Evolutionary conservation across 2,888 invertebrate species (phyloP).

Genomic region (Lochmaea crataegi): DNA sequence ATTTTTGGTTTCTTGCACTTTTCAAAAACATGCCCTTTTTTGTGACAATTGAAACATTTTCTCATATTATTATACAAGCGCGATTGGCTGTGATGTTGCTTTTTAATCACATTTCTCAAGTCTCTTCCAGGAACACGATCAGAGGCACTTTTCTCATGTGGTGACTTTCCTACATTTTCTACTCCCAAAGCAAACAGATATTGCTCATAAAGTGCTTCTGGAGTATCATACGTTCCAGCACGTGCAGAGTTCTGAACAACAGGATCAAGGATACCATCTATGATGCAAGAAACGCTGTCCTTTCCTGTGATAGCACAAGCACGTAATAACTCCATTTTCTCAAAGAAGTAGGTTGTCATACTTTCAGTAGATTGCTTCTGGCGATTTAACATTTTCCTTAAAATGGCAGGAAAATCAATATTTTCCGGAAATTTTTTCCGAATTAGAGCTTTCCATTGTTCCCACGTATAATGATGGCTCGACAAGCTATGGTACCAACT

Average conservation of each 20-base stretch:
- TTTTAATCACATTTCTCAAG: background rate
- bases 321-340: constrained; percentile 29
- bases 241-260: constrained; percentile 31
- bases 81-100: background rate
- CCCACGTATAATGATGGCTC: too few relatives aligned
- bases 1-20: constrained; percentile 34
- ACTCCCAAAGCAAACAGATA: constrained; percentile 33
- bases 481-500: too few relatives aligned
- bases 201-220: constrained; percentile 36
- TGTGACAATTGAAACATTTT: constrained; percentile 41
- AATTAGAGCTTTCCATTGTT: too few relatives aligned
- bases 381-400: too few relatives aligned
- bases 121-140: background rate
- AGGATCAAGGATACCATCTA: constrained; percentile 29
- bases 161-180: background rate
- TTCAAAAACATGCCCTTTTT: constrained; percentile 32
- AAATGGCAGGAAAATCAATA: too few relatives aligned
- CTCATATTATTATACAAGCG: background rate
- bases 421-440: too few relatives aligned
- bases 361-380: too few relatives aligned
- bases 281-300: constrained; percentile 40
- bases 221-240: constrained; percentile 35
- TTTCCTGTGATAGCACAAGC: constrained; percentile 34
- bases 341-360: too few relatives aligned
- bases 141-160: background rate